Conservation (phyloP, 1,140 invertebrate species). For the Hycleus phaleratus region DNA sequence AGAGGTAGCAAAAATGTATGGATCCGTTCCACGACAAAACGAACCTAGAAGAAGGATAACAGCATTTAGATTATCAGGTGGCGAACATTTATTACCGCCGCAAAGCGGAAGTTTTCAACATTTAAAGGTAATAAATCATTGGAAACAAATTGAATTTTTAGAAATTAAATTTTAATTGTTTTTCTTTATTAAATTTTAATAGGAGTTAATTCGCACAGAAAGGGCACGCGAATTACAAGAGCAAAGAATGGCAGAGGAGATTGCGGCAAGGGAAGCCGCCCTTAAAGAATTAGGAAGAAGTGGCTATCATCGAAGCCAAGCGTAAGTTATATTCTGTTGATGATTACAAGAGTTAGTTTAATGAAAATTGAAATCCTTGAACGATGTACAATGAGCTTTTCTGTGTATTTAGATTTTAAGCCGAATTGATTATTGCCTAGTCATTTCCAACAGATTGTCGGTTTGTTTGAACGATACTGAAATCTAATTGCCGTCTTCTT, state of each 20-base stretch:
- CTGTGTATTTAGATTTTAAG: neutral
- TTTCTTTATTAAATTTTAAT: constrained; percentile 3
- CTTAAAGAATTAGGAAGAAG: constrained; percentile 48
- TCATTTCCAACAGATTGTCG: too few species aligned
- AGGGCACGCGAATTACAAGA: constrained; percentile 59
- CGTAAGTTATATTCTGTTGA: constrained; percentile 17
- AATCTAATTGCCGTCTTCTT: too few species aligned
- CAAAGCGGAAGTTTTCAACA: constrained; percentile 59
- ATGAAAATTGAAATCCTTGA: neutral
- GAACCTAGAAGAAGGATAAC: constrained; percentile 35
- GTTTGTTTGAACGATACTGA: too few species aligned
- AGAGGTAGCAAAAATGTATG: constrained; percentile 42
- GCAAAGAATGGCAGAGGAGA: constrained; percentile 52
- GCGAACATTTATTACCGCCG: constrained; percentile 37
- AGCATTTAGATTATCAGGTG: constrained; percentile 31
- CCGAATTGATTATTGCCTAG: neutral
- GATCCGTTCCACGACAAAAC: constrained; percentile 38
- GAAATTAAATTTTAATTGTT: too few species aligned
- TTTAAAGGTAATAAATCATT: constrained; percentile 30
- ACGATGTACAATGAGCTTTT: constrained; percentile 1
- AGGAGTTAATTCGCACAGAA: constrained; percentile 42
- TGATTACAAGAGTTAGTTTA: neutral
- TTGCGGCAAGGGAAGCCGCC: constrained; percentile 48
- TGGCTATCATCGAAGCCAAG: constrained; percentile 19
- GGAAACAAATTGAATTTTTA: neutral